Conservation (phyloP, 2,113 vertebrate species). For the Xiphias gladius region DNA sequence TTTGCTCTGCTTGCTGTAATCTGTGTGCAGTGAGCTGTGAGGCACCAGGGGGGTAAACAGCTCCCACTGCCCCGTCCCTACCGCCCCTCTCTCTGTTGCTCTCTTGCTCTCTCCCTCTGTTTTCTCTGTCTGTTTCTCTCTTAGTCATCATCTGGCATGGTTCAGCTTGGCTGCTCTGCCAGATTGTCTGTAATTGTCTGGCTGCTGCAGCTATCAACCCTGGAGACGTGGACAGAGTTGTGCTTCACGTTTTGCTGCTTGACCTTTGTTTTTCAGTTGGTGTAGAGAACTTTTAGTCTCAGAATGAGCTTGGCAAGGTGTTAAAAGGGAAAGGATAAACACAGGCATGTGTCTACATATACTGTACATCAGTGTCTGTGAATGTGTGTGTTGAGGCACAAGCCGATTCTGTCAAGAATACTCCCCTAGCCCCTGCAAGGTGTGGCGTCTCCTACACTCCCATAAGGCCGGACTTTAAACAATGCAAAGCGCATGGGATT, state of each 20-base stretch:
- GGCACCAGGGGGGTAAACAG: background rate
- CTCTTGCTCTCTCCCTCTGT: background rate
- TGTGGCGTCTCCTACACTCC: background rate
- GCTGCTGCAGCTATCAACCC: conserved; percentile 27
- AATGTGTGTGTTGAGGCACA: background rate
- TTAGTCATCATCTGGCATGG: conserved; percentile 19
- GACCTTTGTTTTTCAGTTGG: conserved; percentile 7
- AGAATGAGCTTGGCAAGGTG: background rate
- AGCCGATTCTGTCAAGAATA: background rate
- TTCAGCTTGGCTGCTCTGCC: conserved; percentile 42
- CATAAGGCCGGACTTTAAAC: background rate
- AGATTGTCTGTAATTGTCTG: conserved; percentile 47
- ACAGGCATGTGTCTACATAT: background rate
- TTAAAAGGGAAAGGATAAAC: background rate
- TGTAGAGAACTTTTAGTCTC: conserved; percentile 10
- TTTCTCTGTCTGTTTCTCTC: background rate
- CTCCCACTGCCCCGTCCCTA: background rate
- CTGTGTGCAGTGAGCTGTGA: background rate
- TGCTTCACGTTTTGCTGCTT: background rate
- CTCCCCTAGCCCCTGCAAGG: too few relatives aligned
- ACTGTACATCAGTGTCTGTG: background rate
- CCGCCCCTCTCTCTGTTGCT: background rate
- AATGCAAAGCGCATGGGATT: background rate
- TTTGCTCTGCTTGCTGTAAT: background rate
- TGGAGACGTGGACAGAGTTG: conserved; percentile 13